Evolutionary conservation across 2,113 vertebrate species (phyloP), one percentile per base, ranked within the genome.

Genomic region (Phalacrocorax pelagicus): DNA sequence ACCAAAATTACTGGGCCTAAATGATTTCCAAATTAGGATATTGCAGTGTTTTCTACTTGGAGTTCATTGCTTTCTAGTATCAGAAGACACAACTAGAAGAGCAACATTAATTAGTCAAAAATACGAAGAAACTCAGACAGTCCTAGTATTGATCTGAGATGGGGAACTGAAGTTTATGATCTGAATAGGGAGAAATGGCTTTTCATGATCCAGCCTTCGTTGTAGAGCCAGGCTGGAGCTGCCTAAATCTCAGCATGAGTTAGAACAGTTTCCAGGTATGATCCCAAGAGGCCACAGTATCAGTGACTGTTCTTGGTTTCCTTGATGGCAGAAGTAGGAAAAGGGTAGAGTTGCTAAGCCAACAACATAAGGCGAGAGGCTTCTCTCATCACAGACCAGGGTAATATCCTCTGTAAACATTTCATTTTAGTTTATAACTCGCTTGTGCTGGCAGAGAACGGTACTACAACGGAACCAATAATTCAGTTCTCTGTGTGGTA

Each of bases 341-440:
- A 88, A 51, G 46, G 19, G 38, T 32, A 32, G 66, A 89, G 70
- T 32, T 85, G 55, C 86, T 70, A 63, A n/a, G 71, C 46, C 74
- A 93, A 78, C 66, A 21, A 6, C 29, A 66, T 40, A n/a, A n/a
- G 77, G 72, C 70, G 63, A 79, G 63, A 90, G 57, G 57, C 36
- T 84, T 88, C 40, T 47, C 55, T 57, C 23, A 7, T 57, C 54
- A 69, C 59, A 52, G n/a, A 77, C 38, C 82, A 67, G 42, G 22
- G 36, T 58, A 94, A 84, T 83, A 95, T 94, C 88, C 44, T 95
- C 77, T 55, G 72, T 62, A 85, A 90, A 73, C 85, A 84, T 59
- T 94, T 94, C 29, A 86, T 94, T 85, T 94, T 32, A 40, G 55
- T 90, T 93, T 89, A 91, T 81, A 71, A 86, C 75, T 69, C 1